Evolutionary conservation across 2,888 invertebrate species (phyloP), one percentile per base, ranked within the genome.

Genomic region (Archips xylosteana): DNA sequence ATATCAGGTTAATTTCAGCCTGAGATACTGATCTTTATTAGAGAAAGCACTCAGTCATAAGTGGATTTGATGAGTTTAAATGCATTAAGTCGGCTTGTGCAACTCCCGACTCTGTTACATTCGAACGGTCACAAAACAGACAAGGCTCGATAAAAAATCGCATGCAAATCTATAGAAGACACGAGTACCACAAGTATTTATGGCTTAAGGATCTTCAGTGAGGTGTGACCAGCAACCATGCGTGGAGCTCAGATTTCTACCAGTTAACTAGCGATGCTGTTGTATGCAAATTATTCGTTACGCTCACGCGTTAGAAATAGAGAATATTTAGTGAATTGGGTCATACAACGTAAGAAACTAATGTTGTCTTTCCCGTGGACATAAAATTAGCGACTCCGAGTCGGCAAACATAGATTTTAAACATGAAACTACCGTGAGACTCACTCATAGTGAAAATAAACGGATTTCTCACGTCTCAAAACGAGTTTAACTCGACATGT

Each of bases 31-130:
- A 72, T 68, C 67, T 72, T 72, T 68, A 72, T 72, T 67, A 62
- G 60, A 71, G 71, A 67, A 61, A 72, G 67, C 72, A 72, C 72
- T 72, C 62, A 61, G 72, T 57, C 62, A 67, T 62, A 62, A 72
- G 72, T 72, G 62, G 36, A 9, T 9, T 47, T 32, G 13, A 63
- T 45, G 47, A n/a, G 42, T 36, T 47, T 70, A 69, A 69, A 23
- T 47, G 23, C 42, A 32, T 42, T 45, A 60, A 3, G 23, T 12
- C 59, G 49, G 36, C 36, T 51, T 49, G 49, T 9, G 66, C 54
- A 66, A 49, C 34, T 54, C 36, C 34, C 34, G 15, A 8, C 23
- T 15, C 9, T 3, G 23, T 3, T 12, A 23, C 57, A 57, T 57
- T 32, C 32, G 9, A 57, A 32, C 57, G 10, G 23, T 23, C 23